Base-by-base conservation (phyloP, 2,888 invertebrate species). In the Coelogynopora nodosa region DNA sequence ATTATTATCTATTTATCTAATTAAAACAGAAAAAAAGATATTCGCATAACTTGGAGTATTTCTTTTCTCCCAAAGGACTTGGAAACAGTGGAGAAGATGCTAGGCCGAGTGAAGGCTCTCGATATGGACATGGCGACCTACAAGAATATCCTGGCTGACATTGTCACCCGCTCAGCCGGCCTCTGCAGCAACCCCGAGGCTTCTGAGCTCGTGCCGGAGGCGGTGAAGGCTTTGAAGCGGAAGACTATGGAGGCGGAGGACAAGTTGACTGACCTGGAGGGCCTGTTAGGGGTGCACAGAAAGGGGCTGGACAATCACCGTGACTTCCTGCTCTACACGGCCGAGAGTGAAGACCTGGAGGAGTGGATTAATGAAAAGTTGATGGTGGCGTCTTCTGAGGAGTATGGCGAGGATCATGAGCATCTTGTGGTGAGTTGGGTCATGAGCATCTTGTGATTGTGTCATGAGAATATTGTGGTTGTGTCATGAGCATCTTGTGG, bases 401-500 rank as follows among this genome's bases (percentile, higher is more conserved):
- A 97, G 91, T 97, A 96, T 90, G 97, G 97, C 0, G 96, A 96
- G 91, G 97, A 98, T 91, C 97, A 95, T 90, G 96, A 97, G 90
- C 97, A 97, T 92, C 92, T 97, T 84, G 91, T 95, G 92, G 94
- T 95, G 89, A 84, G 49, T 74, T 2, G 5, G 2, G 23, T 26
- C 74, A 26, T 23, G 18, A 74, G 74, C 5, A n/a, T 74, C 74
- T 5, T 10, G 18, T 49, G 49, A 49, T 10, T 49, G 18, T 49
- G n/a, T n/a, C n/a, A n/a, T n/a, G n/a, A n/a, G n/a, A n/a, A n/a
- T n/a, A n/a, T n/a, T n/a, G n/a, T n/a, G n/a, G n/a, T n/a, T n/a
- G n/a, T n/a, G n/a, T n/a, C n/a, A n/a, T n/a, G n/a, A n/a, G n/a
- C n/a, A n/a, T n/a, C n/a, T n/a, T n/a, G n/a, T n/a, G n/a, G n/a